Base-by-base conservation (phyloP, 2,797 vertebrate species). In the Erpetoichthys calabaricus region DNA sequence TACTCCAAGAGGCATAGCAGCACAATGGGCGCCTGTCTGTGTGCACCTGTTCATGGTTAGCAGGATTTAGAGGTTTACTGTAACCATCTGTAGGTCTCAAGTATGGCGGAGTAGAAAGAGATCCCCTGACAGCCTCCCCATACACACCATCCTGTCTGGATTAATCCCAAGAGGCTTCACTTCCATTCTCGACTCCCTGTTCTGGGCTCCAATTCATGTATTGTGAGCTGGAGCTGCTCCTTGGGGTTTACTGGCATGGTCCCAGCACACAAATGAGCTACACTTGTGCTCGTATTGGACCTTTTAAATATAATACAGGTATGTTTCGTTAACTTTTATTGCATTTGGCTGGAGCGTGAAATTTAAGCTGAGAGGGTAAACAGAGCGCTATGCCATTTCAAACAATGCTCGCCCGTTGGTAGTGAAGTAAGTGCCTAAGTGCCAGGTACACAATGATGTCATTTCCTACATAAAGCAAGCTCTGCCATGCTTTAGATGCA, bases 401-500 rank as follows among this genome's bases (percentile, higher is more conserved):
- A 88, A 88, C 86, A 91, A 86, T 87, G 81, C 75, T 72, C 73
- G 74, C 75, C 77, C 81, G 74, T 87, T 86, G 82, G 73, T 63
- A 65, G 68, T 75, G 76, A 72, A 84, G 71, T 71, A 78, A 82
- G 77, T 74, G 80, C 80, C 77, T 79, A 72, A 79, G 71, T 71
- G 72, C 76, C 75, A 65, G 77, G 81, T 80, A 79, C 76, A 79
- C 74, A 78, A 72, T 87, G 78, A 90, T 86, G 81, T 90, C 84
- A 90, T 87, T 90, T 91, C 87, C 87, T 86, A 81, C 62, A 71
- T 83, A 78, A 87, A 88, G 83, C 62, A 75, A 68, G 73, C 65
- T 67, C 63, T 65, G 63, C 55, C 68, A 75, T 68, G 75, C 71
- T 71, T 7, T 66, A 60, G 64, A 57, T 62, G 65, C 70, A 70